A percentile compares a stretch with the other conserved stretches of the same genome.
These are phyloP conservation scores for Corynorhinus townsendii DNA, from an alignment of 2,113 vertebrate species.

Conservation along the genomic window DNA sequence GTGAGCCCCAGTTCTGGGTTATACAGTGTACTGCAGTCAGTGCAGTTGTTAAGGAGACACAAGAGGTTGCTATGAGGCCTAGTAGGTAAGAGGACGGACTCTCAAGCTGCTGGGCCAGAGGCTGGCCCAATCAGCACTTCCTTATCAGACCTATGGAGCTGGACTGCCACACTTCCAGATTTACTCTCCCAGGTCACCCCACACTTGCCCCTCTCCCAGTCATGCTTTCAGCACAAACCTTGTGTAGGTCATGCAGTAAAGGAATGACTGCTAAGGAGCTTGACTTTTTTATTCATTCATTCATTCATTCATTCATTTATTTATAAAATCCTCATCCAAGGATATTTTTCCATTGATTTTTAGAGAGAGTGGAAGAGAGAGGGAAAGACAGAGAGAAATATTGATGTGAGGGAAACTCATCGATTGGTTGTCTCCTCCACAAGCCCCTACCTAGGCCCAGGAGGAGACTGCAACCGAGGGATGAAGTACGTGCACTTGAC, in stretches of 20 bases:
- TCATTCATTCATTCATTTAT: no score
- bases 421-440: no score
- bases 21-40: neutral
- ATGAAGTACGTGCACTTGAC: no score
- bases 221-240: neutral
- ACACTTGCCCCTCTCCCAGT: no score
- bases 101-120: neutral
- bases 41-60: neutral
- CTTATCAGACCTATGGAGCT: neutral
- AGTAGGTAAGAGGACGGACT: neutral
- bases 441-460: no score
- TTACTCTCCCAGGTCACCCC: neutral
- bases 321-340: no score
- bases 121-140: neutral
- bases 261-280: neutral
- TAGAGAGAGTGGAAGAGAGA: no score
- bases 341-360: no score
- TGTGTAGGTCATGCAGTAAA: neutral
- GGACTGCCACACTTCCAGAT: accelerated
- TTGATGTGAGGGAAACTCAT: no score
- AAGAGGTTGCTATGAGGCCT: neutral
- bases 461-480: no score
- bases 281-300: neutral
- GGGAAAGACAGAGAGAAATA: no score
- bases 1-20: neutral